A percentile compares a stretch with the other conserved stretches of the same genome.
Conservation (phyloP, 2,113 vertebrate species). For the Stegastes partitus region DNA sequence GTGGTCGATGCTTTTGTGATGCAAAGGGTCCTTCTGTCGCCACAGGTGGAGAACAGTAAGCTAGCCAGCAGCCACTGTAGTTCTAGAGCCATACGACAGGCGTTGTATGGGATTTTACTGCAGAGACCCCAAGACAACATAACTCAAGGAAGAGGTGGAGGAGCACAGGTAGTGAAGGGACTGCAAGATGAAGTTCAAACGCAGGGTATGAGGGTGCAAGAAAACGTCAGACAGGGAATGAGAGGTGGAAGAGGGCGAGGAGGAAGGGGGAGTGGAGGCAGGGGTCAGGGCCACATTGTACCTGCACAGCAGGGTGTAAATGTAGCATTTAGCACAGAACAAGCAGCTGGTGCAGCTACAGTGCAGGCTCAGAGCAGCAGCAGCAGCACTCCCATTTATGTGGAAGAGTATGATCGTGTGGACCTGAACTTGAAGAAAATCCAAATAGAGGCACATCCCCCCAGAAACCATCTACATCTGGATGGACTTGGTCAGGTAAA, state of each 20-base stretch:
- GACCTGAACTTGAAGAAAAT: slow-evolving; percentile 87
- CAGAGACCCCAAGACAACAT: slow-evolving; percentile 27
- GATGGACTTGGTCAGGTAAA: slow-evolving; percentile 87
- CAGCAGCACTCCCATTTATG: slow-evolving; percentile 33
- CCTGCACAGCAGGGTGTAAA: slow-evolving; percentile 18
- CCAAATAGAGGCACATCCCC: slow-evolving; percentile 73
- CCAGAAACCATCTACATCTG: slow-evolving; percentile 74
- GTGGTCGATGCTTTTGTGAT: slow-evolving; percentile 87
- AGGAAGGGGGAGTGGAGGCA: slow-evolving; percentile 31
- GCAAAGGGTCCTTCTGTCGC: slow-evolving; percentile 86
- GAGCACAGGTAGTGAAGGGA: not conserved
- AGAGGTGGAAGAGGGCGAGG: slow-evolving; percentile 51
- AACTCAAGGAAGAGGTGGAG: slow-evolving; percentile 1
- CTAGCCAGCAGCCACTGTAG: slow-evolving; percentile 86
- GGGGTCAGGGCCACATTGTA: slow-evolving; percentile 18
- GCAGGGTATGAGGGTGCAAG: slow-evolving; percentile 9
- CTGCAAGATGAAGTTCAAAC: not conserved
- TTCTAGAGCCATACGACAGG: slow-evolving; percentile 87
- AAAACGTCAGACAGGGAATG: slow-evolving; percentile 9
- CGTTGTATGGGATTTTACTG: slow-evolving; percentile 89
- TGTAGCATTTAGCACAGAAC: slow-evolving; percentile 16
- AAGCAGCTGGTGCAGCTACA: slow-evolving; percentile 11
- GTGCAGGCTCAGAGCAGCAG: slow-evolving; percentile 8
- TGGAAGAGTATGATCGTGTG: slow-evolving; percentile 90
- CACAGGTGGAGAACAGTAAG: slow-evolving; percentile 93